Base-by-base conservation (phyloP, 1,140 invertebrate species). In the Drosophila fuyamai region DNA sequence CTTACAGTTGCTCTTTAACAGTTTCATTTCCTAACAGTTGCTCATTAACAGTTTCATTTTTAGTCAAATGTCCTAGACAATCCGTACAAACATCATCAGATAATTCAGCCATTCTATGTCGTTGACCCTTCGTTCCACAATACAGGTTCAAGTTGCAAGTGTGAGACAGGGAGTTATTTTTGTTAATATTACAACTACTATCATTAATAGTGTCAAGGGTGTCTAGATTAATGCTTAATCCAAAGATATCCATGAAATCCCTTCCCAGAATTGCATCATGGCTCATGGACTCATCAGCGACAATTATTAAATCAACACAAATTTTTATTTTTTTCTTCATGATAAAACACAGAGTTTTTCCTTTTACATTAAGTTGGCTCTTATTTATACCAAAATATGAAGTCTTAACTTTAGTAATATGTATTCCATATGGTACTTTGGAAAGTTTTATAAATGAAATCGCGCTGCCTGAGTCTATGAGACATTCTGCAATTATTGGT, bases 401-500 rank as follows among this genome's bases (percentile, higher is more conserved):
- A 5, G 6, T 5, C 10, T 12, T 6, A 16, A 10, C 5, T 12
- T 46, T 46, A 23, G 1, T 46, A 5, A 23, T 16, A 5, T 9
- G 4, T 23, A 23, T 18, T 46, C 18, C 5, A 46, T 12, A 8
- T 10, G 44, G 16, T 5, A 12, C 16, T 46, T 46, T 23, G 9
- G 44, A 14, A 3, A 38, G 12, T 5, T 40, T 55, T 10, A 55
- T 2, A 2, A 29, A 29, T 5, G 27, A 3, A 5, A 29, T 29
- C 27, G 27, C 2, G 27, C 27, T 29, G 27, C 27, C 27, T 29
- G 53, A 38, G 32, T 62, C 57, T 51, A 61, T 18, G 36, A 62
- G 46, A 38, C 58, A 63, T 46, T 35, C 47, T 68, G 29, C 38
- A 63, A 68, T 62, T 0, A 62, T 50, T n/a, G 38, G n/a, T n/a